Base-by-base conservation (phyloP, 2,797 vertebrate genomes). In the Accipiter fasciatus region DNA sequence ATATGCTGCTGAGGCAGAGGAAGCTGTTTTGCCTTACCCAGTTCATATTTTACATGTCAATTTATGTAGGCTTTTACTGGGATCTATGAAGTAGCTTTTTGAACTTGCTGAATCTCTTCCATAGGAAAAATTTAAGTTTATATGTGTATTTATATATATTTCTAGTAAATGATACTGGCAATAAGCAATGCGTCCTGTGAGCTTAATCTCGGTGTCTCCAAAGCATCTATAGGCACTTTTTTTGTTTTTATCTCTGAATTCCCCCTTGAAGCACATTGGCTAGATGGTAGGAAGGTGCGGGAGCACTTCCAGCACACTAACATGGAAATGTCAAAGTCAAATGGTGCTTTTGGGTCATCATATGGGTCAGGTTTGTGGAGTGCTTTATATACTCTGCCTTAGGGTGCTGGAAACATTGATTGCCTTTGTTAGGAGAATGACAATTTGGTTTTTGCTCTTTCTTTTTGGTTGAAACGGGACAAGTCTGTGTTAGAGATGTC, bases 251-350 rank as follows among this genome's bases (percentile, higher is more conserved):
- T 76, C 33, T 75, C 62, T 58, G 49, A 67, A 33, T 81, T 9
- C 24, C 18, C 11, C 10, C 46, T 26, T 1, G 6, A 2, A 84
- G 62, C 46, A 20, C 9, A 0, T 25, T 87, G 58, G 4, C 46
- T 70, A 1, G 4, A 13, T 2, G 4, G 44, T 6, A 4, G 64
- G 71, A 58, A 84, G 70, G 50, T 72, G 33, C 25, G 35, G 71
- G 67, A 83, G 35, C 42, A 18, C 61, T 91, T 79, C 19, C 46
- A 80, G 70, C 44, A n/a, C 4, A 0, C 16, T n/a, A 10, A 18
- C 5, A 3, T 24, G 35, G 31, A 71, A 80, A 44, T 22, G 31
- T 47, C 82, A 12, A 50, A 73, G 54, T 79, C 65, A 61, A 2
- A 54, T 35, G 57, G 6, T 75, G 20, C 26, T 90, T 94, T 71